phyloP scores from a whole-genome alignment of 2,888 invertebrate species.

The Vesta saturnalis region DNA sequence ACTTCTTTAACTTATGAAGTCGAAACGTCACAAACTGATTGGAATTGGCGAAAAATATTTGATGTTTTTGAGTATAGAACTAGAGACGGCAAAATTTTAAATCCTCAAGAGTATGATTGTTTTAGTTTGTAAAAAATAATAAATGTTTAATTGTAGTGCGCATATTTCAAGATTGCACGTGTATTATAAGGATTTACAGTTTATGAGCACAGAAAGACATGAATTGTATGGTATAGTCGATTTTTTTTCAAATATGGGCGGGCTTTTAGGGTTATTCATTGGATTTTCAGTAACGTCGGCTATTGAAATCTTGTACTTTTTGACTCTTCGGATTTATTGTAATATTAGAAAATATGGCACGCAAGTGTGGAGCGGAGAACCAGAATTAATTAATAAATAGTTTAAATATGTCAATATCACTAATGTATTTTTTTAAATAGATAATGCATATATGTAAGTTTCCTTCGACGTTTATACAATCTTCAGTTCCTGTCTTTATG shows the following conservation, averaged over 20 bases:
- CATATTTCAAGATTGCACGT: constrained; percentile 71
- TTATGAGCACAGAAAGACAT: constrained; percentile 66
- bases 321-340: constrained; percentile 54
- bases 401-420: no score
- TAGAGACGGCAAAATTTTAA: neutral
- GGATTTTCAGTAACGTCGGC: constrained; percentile 72
- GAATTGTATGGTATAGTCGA: constrained; percentile 68
- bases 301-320: constrained; percentile 71
- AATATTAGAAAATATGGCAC: neutral
- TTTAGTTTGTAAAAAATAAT: no score
- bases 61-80: constrained; percentile 49
- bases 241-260: constrained; percentile 68
- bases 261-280: constrained; percentile 69
- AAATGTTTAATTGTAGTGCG: constrained; percentile 57
- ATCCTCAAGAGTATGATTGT: no score
- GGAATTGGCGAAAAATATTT: neutral
- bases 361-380: neutral
- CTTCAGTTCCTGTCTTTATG: no score
- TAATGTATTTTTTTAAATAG: no score
- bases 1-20: constrained; percentile 11
- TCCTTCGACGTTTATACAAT: no score
- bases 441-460: no score
- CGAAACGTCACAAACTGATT: constrained; percentile 11
- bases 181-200: constrained; percentile 76
- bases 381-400: no score